These are phyloP conservation scores for Nesidiocoris tenuis DNA, from an alignment of 2,888 invertebrate genomes.

Conservation along the genomic window DNA sequence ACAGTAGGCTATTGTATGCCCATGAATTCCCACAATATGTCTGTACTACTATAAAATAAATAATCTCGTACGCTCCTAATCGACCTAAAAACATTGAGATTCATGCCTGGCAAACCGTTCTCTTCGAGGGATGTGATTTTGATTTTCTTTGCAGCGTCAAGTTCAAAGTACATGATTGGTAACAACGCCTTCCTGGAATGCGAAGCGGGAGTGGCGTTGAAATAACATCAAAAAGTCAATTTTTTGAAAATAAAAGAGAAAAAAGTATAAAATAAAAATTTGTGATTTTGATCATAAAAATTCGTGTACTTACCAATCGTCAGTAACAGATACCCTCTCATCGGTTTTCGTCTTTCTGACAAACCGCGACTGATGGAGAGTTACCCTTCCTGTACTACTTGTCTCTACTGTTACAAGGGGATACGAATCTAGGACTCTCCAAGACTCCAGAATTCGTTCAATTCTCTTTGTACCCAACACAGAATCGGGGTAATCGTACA, in stretches of 20 bases:
- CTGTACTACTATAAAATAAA: no score
- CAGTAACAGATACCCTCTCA: not conserved
- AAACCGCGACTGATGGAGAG: constrained; percentile 6
- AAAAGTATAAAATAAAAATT: not conserved
- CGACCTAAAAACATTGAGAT: no score
- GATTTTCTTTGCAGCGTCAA: constrained; percentile 20
- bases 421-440: not conserved
- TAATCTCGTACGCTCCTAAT: no score
- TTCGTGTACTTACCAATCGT: not conserved
- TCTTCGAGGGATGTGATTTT: constrained; percentile 15
- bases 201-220: no score
- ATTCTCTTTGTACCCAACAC: not conserved
- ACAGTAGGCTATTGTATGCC: no score
- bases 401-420: constrained; percentile 13
- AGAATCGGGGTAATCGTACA: constrained; percentile 11
- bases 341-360: constrained; percentile 14
- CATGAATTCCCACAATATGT: no score
- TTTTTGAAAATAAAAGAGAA: not conserved
- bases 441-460: constrained; percentile 1
- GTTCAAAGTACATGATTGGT: constrained; percentile 17
- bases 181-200: constrained; percentile 2
- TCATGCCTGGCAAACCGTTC: constrained; percentile 11
- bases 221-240: not conserved
- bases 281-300: not conserved
- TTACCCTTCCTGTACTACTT: constrained; percentile 21